These are phyloP conservation scores for Glareola pratincola DNA, from an alignment of 2,113 vertebrate species.

Conservation along the genomic window DNA sequence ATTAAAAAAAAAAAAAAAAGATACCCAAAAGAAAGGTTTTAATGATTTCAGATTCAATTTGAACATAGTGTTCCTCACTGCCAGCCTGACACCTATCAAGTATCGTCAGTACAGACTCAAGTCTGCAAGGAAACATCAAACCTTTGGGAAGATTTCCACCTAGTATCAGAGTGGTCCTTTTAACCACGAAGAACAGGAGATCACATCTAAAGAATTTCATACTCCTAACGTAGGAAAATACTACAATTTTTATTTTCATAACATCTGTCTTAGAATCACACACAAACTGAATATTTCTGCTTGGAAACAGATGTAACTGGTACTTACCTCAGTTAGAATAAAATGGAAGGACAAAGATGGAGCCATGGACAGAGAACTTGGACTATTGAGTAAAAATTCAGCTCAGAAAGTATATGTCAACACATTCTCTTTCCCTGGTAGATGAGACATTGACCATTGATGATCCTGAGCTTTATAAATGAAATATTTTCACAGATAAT, in stretches of 20 bases:
- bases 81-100: background rate
- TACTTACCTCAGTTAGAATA: background rate
- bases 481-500: background rate
- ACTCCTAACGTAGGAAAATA: background rate
- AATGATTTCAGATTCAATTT: background rate
- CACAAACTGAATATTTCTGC: background rate
- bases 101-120: background rate
- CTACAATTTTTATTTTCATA: background rate
- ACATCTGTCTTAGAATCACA: background rate
- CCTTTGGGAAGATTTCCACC: background rate
- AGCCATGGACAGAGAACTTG: background rate
- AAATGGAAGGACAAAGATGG: background rate
- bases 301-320: background rate
- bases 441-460: background rate
- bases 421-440: background rate
- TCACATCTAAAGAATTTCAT: background rate
- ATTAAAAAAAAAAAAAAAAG: background rate
- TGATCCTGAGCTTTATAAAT: background rate
- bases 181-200: background rate
- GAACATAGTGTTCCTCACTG: background rate
- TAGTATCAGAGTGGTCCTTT: background rate
- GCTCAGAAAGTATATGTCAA: background rate
- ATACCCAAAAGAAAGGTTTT: background rate
- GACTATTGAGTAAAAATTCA: background rate
- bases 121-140: background rate